Base-by-base conservation (phyloP, 2,888 invertebrate genomes). In the Priocnemis perturbator region DNA sequence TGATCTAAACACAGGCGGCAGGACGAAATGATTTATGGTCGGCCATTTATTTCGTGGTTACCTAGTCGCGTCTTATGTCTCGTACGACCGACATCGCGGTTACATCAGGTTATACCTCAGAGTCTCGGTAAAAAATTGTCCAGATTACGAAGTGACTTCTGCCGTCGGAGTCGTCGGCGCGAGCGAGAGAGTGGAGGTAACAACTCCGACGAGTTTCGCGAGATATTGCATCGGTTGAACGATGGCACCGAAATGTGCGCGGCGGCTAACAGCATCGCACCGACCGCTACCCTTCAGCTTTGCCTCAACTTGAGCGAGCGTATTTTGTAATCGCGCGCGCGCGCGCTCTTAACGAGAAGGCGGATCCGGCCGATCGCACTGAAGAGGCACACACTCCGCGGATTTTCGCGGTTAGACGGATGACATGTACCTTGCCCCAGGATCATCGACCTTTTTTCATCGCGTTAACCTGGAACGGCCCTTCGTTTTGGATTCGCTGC, bases 171-270 rank as follows among this genome's bases (percentile, higher is more conserved):
- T 20, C 17, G 20, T 20, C 17, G 20, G 15, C 19, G 55, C 26
- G 7, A 17, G 4, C 2, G 45, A 30, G 48, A 37, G 67, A 17
- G 30, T 45, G 50, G 9, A 7, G 50, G 14, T 2, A 50, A 20
- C 17, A 50, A 50, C 15, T 50, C 20, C 20, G 17, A 50, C 30
- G 67, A 37, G 23, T 67, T 67, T 50, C 52, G 63, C 63, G 64
- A 64, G 58, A 67, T 64, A 67, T 67, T 67, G 65, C 57, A 55
- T 57, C 52, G 56, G 64, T 44, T 67, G 64, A 67, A 57, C 64
- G 67, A 64, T 37, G 56, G 56, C 57, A 57, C 67, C 37, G 37
- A 53, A 60, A 50, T 45, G 45, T 61, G 53, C 53, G 55, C 21
- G 56, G 53, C 61, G 56, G 53, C 61, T 47, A 57, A 48, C 37